phyloP scores from a whole-genome alignment of 1,140 invertebrate genomes.

The Radopholus similis region DNA sequence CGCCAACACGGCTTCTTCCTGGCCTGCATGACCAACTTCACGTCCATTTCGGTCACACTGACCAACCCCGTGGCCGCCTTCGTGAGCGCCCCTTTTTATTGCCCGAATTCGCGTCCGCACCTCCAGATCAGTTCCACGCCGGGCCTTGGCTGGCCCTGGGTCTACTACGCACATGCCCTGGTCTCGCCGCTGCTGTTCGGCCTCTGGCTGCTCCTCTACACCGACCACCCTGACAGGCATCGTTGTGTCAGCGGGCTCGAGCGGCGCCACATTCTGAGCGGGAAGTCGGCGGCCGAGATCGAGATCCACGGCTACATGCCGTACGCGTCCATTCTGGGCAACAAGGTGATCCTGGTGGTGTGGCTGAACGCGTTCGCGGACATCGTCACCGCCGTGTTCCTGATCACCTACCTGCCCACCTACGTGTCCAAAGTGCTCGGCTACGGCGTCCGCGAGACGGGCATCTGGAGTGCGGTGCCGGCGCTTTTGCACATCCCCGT shows the following conservation, averaged over 20 bases:
- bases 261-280: conserved; percentile 15
- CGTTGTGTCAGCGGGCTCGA: conserved; percentile 15
- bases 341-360: conserved; percentile 30
- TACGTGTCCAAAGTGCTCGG: conserved; percentile 41
- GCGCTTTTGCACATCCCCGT: conserved; percentile 6
- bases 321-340: conserved; percentile 30
- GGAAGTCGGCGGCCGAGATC: conserved; percentile 24
- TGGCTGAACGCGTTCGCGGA: conserved; percentile 45
- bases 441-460: conserved; percentile 21
- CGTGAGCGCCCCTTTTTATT: background rate
- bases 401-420: conserved; percentile 36
- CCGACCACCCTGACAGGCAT: conserved; percentile 36
- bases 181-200: conserved; percentile 12
- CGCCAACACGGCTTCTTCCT: conserved; percentile 38
- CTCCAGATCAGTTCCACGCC: background rate
- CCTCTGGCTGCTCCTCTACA: conserved; percentile 33
- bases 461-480: conserved; percentile 17
- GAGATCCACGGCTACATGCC: conserved; percentile 34
- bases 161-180: conserved; percentile 11
- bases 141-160: conserved; percentile 33
- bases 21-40: conserved; percentile 13
- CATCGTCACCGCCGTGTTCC: conserved; percentile 36
- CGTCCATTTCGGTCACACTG: background rate
- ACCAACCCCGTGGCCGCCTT: conserved; percentile 3
- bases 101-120: background rate